Conservation (phyloP, 2,888 invertebrate genomes). For the Craniophora ligustri region DNA sequence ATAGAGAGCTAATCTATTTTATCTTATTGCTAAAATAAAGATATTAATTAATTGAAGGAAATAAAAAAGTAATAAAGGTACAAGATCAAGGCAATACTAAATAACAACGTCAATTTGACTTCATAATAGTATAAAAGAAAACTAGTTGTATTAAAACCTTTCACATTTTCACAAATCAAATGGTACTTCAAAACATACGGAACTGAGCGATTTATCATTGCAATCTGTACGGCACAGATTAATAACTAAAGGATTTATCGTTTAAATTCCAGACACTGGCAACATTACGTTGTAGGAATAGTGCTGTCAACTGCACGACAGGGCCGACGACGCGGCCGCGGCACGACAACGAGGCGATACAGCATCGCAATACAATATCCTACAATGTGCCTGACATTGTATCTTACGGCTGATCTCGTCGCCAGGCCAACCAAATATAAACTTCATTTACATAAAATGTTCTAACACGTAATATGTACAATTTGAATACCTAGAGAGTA, state of each 20-base stretch:
- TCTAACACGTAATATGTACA: no score
- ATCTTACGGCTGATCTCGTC: constrained; percentile 36
- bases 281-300: constrained; percentile 26
- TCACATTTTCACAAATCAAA: constrained; percentile 1
- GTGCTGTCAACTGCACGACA: constrained; percentile 42
- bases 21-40: no score
- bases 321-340: constrained; percentile 15
- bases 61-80: no score
- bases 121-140: no score
- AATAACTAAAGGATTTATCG: constrained; percentile 45
- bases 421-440: no score
- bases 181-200: background rate
- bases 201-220: constrained; percentile 37
- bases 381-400: constrained; percentile 29
- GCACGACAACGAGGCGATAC: background rate
- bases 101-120: no score
- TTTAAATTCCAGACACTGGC: constrained; percentile 32
- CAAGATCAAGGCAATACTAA: no score
- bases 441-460: no score
- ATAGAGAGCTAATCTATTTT: no score
- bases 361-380: constrained; percentile 39
- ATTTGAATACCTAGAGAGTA: no score
- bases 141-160: no score
- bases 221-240: constrained; percentile 35
- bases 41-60: no score